Conservation (phyloP, 2,888 invertebrate species). For the Eledona agricola region DNA sequence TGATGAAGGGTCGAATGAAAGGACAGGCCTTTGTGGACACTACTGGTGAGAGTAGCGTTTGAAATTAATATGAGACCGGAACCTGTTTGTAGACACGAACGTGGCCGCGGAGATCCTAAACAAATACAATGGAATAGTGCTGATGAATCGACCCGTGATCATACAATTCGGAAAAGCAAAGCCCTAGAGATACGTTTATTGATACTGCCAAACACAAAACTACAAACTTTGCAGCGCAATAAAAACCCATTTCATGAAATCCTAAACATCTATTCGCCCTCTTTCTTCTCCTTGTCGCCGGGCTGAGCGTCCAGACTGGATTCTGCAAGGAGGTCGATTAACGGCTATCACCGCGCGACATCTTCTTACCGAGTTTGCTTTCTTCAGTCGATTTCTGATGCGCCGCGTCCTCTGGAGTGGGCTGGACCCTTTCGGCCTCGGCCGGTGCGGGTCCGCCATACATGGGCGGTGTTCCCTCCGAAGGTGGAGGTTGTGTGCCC, state of each 20-base stretch:
- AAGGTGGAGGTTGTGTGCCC: conserved; percentile 56
- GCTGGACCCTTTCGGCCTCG: conserved; percentile 43
- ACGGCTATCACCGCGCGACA: neutral
- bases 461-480: conserved; percentile 47
- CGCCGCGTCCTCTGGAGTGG: conserved; percentile 23
- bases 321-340: conserved; percentile 9
- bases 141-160: conserved; percentile 30
- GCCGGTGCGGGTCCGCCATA: conserved; percentile 44
- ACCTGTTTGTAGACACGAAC: conserved; percentile 10
- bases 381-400: conserved; percentile 21
- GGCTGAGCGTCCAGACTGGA: conserved; percentile 1
- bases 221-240: neutral
- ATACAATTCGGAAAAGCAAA: conserved; percentile 33
- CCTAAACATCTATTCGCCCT: conserved; percentile 27
- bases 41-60: conserved; percentile 58
- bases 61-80: neutral
- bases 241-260: neutral
- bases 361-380: conserved; percentile 19
- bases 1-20: conserved; percentile 67
- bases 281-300: conserved; percentile 36
- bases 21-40: conserved; percentile 70
- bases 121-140: conserved; percentile 17
- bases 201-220: neutral
- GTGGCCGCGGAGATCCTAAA: conserved; percentile 8
- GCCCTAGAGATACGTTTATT: neutral